These are phyloP conservation scores for Zelostemma sp. DNA, from an alignment of 1,140 invertebrate genomes.

Conservation along the genomic window DNA sequence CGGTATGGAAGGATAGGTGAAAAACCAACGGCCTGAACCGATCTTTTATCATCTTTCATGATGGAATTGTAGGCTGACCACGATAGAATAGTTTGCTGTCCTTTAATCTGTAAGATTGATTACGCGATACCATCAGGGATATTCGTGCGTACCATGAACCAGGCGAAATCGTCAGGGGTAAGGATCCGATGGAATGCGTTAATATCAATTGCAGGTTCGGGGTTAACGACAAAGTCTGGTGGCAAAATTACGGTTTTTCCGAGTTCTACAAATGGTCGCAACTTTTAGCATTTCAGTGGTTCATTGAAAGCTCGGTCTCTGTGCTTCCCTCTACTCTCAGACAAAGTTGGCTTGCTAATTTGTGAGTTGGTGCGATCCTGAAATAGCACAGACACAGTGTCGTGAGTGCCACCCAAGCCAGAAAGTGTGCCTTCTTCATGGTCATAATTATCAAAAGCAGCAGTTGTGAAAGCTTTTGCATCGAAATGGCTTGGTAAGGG, in stretches of 20 bases:
- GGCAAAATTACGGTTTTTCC: constrained; percentile 2
- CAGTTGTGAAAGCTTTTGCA: constrained; percentile 22
- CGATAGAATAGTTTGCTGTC: constrained; percentile 1
- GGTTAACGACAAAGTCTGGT: neutral
- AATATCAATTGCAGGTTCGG: neutral
- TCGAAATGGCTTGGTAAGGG: constrained; percentile 33
- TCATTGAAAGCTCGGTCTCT: neutral
- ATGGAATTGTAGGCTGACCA: constrained; percentile 17
- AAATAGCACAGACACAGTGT: constrained; percentile 26
- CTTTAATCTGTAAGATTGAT: too few relatives aligned
- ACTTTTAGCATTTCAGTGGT: constrained; percentile 12
- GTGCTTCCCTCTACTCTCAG: neutral
- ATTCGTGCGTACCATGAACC: constrained; percentile 10
- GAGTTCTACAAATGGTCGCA: constrained; percentile 4
- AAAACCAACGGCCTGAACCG: constrained; percentile 11
- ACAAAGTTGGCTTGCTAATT: neutral
- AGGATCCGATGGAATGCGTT: neutral
- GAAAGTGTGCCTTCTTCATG: constrained; percentile 23
- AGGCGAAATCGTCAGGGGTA: constrained; percentile 8
- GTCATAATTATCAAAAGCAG: constrained; percentile 35
- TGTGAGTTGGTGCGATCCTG: constrained; percentile 4
- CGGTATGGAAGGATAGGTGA: constrained; percentile 13
- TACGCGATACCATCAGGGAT: too few relatives aligned
- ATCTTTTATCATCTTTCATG: constrained; percentile 7
- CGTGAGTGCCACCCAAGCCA: constrained; percentile 21